Percentiles rank a stretch among this genome's conserved stretches.
Evolutionary conservation across 2,113 vertebrate genomes (phyloP).

Genomic region (Ascaphus truei): DNA sequence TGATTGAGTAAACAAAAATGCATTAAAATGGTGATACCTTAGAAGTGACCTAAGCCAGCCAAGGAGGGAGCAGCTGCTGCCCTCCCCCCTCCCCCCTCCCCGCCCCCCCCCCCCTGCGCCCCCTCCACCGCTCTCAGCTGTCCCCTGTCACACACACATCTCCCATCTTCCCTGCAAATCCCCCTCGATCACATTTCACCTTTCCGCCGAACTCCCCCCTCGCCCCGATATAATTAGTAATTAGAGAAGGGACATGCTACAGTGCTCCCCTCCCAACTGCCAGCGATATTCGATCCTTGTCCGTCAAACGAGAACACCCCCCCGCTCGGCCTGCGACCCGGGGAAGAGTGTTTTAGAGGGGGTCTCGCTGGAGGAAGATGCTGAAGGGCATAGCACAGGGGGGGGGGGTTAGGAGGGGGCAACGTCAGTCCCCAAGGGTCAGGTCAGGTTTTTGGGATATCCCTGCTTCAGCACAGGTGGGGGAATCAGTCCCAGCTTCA

Average conservation of each 20-base stretch:
- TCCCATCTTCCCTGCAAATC: slow-evolving; percentile 1
- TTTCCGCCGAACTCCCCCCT: neutral
- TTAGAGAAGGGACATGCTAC: neutral
- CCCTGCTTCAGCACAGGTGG: no score
- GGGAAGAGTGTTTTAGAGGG: no score
- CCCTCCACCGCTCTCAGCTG: neutral
- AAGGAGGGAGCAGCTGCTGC: slow-evolving; percentile 11
- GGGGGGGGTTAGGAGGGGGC: neutral
- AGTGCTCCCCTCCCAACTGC: neutral
- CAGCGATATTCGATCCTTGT: neutral
- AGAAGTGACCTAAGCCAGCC: slow-evolving; percentile 21
- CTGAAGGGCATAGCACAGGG: neutral
- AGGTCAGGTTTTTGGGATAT: neutral
- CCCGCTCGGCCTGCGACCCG: no score
- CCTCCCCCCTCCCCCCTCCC: neutral
- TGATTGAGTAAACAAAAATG: slow-evolving; percentile 33
- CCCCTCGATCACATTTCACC: slow-evolving; percentile 21
- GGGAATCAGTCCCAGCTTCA: no score
- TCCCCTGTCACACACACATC: slow-evolving; percentile 17
- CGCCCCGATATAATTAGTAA: slow-evolving; percentile 22
- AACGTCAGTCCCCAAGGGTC: neutral
- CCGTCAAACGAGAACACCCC: neutral
- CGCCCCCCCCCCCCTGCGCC: neutral
- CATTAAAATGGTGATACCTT: slow-evolving; percentile 34
- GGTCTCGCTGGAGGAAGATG: neutral